These are phyloP conservation scores for Alloplasta piceator DNA, from an alignment of 2,888 invertebrate genomes.

Conservation along the genomic window DNA sequence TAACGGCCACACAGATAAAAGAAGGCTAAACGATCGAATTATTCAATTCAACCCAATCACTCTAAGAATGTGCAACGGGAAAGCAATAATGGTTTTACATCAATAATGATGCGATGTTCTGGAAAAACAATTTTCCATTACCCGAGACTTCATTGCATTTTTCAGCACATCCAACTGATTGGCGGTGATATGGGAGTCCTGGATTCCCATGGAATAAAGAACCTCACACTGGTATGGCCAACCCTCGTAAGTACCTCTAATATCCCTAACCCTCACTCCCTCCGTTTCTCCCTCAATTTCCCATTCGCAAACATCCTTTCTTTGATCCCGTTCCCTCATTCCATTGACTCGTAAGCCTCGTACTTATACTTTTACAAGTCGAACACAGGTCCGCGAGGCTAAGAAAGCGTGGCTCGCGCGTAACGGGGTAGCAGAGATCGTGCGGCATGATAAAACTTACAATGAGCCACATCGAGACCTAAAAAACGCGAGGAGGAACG, in stretches of 20 bases:
- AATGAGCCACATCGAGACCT: conserved; percentile 23
- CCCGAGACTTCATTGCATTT: conserved; percentile 15
- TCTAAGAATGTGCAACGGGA: too few relatives aligned
- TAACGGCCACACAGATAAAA: too few relatives aligned
- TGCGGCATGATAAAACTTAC: neutral
- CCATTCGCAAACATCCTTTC: neutral
- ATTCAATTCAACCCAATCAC: neutral
- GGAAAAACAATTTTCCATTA: neutral
- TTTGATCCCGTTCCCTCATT: conserved; percentile 33
- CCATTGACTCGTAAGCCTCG: conserved; percentile 3
- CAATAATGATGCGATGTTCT: neutral
- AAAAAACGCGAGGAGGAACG: neutral
- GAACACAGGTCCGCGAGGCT: neutral
- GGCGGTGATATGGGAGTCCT: conserved; percentile 67
- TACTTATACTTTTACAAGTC: neutral
- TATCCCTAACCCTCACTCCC: neutral
- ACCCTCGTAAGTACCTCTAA: conserved; percentile 64
- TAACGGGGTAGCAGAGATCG: conserved; percentile 18
- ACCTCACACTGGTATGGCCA: conserved; percentile 69
- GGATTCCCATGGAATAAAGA: conserved; percentile 52
- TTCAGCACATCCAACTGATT: conserved; percentile 69
- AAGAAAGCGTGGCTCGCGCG: conserved; percentile 1
- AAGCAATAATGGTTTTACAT: too few relatives aligned
- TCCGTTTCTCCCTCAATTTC: too few relatives aligned
- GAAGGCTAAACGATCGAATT: neutral